Evolutionary conservation across 2,888 invertebrate genomes (phyloP).

Genomic region (Phaonia tiefii): DNA sequence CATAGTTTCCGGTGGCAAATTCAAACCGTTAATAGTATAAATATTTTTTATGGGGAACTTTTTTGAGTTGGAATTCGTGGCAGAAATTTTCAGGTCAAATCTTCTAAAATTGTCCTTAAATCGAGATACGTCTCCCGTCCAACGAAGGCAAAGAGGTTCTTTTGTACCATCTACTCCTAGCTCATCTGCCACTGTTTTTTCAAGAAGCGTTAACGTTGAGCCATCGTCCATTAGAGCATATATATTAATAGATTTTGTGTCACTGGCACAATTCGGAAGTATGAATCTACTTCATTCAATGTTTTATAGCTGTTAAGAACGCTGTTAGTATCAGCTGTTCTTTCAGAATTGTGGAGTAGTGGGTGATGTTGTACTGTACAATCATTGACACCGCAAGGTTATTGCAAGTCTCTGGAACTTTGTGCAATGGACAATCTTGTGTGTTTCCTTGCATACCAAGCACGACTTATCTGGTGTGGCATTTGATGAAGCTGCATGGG

Average conservation of each 20-base stretch:
- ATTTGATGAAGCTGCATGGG: conserved; percentile 5
- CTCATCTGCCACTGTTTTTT: conserved; percentile 38
- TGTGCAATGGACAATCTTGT: neutral
- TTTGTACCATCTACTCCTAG: conserved; percentile 25
- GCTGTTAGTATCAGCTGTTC: neutral
- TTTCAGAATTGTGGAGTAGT: conserved; percentile 34
- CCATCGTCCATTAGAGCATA: too few relatives aligned
- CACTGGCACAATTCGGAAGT: conserved; percentile 33
- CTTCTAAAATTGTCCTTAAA: conserved; percentile 24
- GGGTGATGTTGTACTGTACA: conserved; percentile 25
- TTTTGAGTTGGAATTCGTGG: conserved; percentile 1
- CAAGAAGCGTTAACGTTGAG: conserved; percentile 41
- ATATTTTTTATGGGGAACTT: conserved; percentile 14
- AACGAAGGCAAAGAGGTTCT: conserved; percentile 38
- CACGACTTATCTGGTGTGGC: too few relatives aligned
- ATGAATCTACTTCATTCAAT: neutral
- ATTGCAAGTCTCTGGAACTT: neutral
- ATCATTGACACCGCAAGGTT: conserved; percentile 37
- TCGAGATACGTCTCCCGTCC: conserved; percentile 44
- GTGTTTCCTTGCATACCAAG: neutral
- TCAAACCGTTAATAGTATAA: conserved; percentile 28
- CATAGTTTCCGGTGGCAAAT: conserved; percentile 39
- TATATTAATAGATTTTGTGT: neutral
- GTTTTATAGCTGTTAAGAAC: conserved; percentile 4
- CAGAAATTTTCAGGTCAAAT: conserved; percentile 43